A percentile compares a stretch with the other conserved stretches of the same genome.
Evolutionary conservation across 2,888 invertebrate species (phyloP).

Genomic region (Falcaria lacertinaria): DNA sequence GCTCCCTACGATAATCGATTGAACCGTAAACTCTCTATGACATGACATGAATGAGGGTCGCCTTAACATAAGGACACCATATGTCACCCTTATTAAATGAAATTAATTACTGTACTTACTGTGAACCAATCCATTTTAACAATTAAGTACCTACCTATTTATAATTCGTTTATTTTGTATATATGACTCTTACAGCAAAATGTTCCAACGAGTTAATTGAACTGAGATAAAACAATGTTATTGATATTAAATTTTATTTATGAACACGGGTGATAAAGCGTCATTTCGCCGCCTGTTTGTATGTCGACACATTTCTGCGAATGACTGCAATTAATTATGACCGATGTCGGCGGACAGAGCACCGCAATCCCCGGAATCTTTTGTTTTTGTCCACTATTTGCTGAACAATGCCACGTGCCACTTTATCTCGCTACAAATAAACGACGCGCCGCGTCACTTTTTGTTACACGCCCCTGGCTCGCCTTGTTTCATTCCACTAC

Average conservation of each 20-base stretch:
- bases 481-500: conserved; percentile 36
- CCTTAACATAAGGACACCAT: background rate
- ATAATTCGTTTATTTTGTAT: background rate
- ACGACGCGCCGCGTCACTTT: conserved; percentile 50
- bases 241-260: conserved; percentile 59
- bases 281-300: conserved; percentile 52
- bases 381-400: conserved; percentile 68
- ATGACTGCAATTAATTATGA: conserved; percentile 71
- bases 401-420: conserved; percentile 67
- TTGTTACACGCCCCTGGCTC: conserved; percentile 34
- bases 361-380: conserved; percentile 38
- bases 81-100: background rate
- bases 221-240: conserved; percentile 36
- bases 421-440: conserved; percentile 62
- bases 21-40: too few relatives aligned
- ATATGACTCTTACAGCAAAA: conserved; percentile 1
- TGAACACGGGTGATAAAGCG: conserved; percentile 59
- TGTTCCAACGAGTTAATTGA: conserved; percentile 44
- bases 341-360: conserved; percentile 40
- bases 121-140: background rate
- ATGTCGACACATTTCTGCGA: conserved; percentile 64
- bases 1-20: too few relatives aligned
- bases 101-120: background rate
- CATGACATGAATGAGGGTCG: background rate
- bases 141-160: background rate